A percentile compares a stretch with the other conserved stretches of the same genome.
These are phyloP conservation scores for Notamacropus eugenii DNA, from an alignment of 2,797 vertebrate genomes.

Conservation along the genomic window DNA sequence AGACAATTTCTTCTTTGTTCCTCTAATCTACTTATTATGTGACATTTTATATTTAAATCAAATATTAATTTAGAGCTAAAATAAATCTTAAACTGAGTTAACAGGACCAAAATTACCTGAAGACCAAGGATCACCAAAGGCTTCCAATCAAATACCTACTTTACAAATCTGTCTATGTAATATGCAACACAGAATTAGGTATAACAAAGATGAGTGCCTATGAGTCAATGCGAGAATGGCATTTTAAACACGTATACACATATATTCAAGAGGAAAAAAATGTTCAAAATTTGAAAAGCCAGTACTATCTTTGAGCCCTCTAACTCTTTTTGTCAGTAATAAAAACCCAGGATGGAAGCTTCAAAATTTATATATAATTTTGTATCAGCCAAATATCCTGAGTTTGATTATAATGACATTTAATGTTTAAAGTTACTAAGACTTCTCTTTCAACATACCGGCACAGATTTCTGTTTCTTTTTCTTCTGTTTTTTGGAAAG, in stretches of 20 bases:
- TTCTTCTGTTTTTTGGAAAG: constrained; percentile 96
- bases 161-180: neutral
- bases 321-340: neutral
- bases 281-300: neutral
- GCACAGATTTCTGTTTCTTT: constrained; percentile 90
- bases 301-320: constrained; percentile 25
- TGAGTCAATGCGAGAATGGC: neutral
- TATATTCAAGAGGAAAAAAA: neutral
- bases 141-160: neutral
- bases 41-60: neutral
- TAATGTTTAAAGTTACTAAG: constrained; percentile 22
- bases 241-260: constrained; percentile 14
- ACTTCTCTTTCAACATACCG: constrained; percentile 82
- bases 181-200: constrained; percentile 6
- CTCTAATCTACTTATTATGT: neutral
- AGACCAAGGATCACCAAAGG: neutral
- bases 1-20: neutral
- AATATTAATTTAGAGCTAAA: neutral
- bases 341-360: constrained; percentile 2
- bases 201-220: neutral
- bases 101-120: neutral
- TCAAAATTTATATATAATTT: neutral
- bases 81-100: neutral
- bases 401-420: neutral
- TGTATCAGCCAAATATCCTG: neutral